Base-by-base conservation (phyloP, 2,888 invertebrate genomes). In the Torymus texanus region DNA sequence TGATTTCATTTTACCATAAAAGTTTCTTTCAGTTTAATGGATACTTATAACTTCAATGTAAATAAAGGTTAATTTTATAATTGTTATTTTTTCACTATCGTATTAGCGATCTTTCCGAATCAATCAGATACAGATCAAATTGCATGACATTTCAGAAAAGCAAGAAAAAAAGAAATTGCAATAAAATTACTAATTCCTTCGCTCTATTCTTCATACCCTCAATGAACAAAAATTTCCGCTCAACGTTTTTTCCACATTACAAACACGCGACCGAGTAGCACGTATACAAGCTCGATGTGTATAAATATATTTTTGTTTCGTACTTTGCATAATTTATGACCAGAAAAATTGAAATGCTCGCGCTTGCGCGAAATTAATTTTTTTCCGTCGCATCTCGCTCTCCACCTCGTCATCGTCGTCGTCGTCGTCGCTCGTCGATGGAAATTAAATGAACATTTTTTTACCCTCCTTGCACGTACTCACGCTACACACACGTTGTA, bases 361-460 rank as follows among this genome's bases (percentile, higher is more conserved):
- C 24, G 29, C 62, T 41, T 18, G 21, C 66, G 11, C 24, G 10
- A 16, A 55, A 73, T 41, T 53, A 75, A 61, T 77, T 76, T 77
- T 24, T 51, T 21, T 16, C 13, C 41, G 8, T 8, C 41, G 41
- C 41, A 41, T 41, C 41, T 29, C 29, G 5, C 41, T 5, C 41
- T 41, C 41, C 41, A 8, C 41, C 8, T 41, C 21, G 21, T 21
- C 21, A 21, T 41, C 41, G 41, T 41, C 41, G 41, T 41, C 41
- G 41, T 41, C 41, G 41, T 41, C 41, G 41, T 41, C 41, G 41
- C 10, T 8, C 41, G 41, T 41, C 41, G 41, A 21, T 65, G 41
- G 2, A 51, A 76, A 80, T 67, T 73, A 53, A 68, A 73, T 62
- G 72, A 68, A 67, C 41, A 73, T 73, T 21, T 18, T 73, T 68